These are phyloP conservation scores for Chionoecetes opilio DNA, from an alignment of 1,140 invertebrate species.

Conservation along the genomic window DNA sequence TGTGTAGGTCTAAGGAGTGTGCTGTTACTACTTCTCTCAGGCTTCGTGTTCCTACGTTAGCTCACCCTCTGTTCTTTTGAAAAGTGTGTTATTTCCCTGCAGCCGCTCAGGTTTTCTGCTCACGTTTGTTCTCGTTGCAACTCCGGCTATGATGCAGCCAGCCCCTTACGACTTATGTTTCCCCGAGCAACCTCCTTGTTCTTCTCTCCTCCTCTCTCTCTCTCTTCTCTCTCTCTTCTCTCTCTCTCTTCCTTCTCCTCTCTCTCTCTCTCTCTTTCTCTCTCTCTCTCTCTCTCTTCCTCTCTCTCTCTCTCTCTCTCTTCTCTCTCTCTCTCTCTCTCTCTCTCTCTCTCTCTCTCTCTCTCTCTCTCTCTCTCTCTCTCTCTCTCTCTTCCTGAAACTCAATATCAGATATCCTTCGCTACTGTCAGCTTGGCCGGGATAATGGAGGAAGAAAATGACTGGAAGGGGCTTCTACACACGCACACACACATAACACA, in stretches of 20 bases:
- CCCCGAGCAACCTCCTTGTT: background rate
- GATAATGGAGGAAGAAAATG: no score
- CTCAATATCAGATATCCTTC: no score
- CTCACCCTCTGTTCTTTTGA: background rate
- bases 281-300: background rate
- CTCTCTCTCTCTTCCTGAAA: no score
- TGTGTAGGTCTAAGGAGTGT: no score
- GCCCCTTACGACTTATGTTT: background rate
- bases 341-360: background rate
- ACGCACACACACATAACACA: background rate
- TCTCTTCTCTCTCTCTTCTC: no score
- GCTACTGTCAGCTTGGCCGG: no score
- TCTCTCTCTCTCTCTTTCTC: background rate
- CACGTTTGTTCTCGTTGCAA: background rate
- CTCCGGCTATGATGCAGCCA: background rate
- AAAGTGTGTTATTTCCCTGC: background rate
- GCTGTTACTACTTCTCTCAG: background rate
- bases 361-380: background rate
- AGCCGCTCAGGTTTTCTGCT: background rate
- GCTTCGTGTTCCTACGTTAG: background rate
- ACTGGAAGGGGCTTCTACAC: no score
- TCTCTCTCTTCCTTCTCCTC: no score
- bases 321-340: conserved; percentile 20
- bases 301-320: background rate
- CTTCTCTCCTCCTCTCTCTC: no score